Base-by-base conservation (phyloP, 2,797 vertebrate species). In the Octomys mimax region DNA sequence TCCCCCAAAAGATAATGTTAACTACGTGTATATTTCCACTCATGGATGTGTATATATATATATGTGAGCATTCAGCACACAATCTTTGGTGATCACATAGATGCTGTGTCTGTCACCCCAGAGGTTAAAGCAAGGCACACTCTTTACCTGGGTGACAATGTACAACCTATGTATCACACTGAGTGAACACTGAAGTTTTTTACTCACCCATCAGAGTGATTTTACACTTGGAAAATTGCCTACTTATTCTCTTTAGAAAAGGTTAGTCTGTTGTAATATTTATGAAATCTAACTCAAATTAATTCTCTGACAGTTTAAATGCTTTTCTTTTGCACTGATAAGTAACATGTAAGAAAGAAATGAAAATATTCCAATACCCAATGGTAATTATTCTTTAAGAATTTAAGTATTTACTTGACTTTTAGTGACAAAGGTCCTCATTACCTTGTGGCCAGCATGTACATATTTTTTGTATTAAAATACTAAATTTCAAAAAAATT, bases 281-380 rank as follows among this genome's bases (percentile, higher is more conserved):
- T 83, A 82, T 79, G 26, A 94, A 79, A 64, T 81, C 42, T 62
- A 80, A 24, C 54, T 89, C 36, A 90, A 81, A 61, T 73, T 70
- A 87, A 62, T 84, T 31, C 12, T 92, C 6, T 64, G 77, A 87
- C 7, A 90, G 95, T 90, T 85, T 26, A 90, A 90, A 92, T 31
- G 18, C 59, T 54, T 94, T 92, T 21, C 62, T 80, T 91, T 94
- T 91, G 33, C 84, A 81, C 33, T 68, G 28, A 86, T 68, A n/a
- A 82, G 14, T 91, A 66, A 88, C 91, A 89, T 82, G 6, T 70
- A 16, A 91, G 90, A 95, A 33, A 8, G 4, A 83, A 79, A 75
- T 81, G 36, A 68, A 59, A 78, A 93, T 85, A 59, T 92, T 84
- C 92, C 46, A 70, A 33, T 59, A 31, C 21, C 4, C 6, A 68